Evolutionary conservation across 1,140 invertebrate species (phyloP).

Genomic region (Anthonomus grandis): DNA sequence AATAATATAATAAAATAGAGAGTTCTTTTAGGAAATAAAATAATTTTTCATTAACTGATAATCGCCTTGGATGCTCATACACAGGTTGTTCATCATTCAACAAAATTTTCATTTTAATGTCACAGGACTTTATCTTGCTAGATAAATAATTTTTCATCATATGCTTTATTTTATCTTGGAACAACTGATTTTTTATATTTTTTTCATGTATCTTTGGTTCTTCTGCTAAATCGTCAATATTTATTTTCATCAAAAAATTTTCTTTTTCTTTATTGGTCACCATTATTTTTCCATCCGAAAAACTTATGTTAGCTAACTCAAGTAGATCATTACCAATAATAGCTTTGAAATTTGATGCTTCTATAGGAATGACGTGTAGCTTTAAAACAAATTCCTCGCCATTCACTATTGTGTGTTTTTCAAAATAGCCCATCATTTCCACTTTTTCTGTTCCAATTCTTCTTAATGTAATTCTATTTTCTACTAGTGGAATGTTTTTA

Average conservation of each 20-base stretch:
- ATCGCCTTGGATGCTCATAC: conserved; percentile 38
- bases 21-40: too few relatives aligned
- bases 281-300: neutral
- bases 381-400: neutral
- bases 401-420: neutral
- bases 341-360: neutral
- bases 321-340: conserved; percentile 5
- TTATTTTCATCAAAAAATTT: conserved; percentile 5
- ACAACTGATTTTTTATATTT: neutral
- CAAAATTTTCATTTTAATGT: conserved; percentile 27
- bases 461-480: too few relatives aligned
- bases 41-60: conserved; percentile 36
- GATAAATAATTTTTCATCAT: conserved; percentile 19
- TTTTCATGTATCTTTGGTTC: neutral
- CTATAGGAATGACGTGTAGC: conserved; percentile 5
- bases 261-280: neutral
- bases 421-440: neutral
- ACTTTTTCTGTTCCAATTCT: too few relatives aligned
- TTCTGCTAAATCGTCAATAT: neutral
- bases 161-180: conserved; percentile 12
- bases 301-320: neutral
- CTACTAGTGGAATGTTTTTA: too few relatives aligned
- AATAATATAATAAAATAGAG: too few relatives aligned
- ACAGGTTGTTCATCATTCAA: conserved; percentile 33
- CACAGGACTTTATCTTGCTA: conserved; percentile 11